A percentile compares a stretch with the other conserved stretches of the same genome.
These are phyloP conservation scores for Portevinia maculata DNA, from an alignment of 2,888 invertebrate genomes.

Conservation along the genomic window DNA sequence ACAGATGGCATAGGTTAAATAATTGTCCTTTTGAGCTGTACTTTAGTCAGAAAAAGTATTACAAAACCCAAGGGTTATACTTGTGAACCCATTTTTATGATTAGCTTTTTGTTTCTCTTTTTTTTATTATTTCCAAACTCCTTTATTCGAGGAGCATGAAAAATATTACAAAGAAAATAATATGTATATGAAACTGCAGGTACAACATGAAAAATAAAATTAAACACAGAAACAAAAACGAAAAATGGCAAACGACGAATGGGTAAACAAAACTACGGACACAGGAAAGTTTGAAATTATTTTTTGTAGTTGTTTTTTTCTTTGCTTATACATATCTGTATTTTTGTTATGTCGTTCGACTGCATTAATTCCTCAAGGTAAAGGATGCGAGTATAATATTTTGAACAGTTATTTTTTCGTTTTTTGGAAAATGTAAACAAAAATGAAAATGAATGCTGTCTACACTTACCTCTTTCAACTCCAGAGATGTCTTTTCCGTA, in stretches of 20 bases:
- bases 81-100: conserved; percentile 5
- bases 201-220: conserved; percentile 15
- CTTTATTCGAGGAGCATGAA: conserved; percentile 70
- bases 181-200: too few species aligned
- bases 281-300: conserved; percentile 61
- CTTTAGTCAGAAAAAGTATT: conserved; percentile 18
- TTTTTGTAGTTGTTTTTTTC: conserved; percentile 47
- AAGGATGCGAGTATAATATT: conserved; percentile 34
- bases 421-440: conserved; percentile 38
- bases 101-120: conserved; percentile 24
- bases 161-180: conserved; percentile 48
- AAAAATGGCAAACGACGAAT: conserved; percentile 25
- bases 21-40: background rate
- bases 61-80: conserved; percentile 32
- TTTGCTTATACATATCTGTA: conserved; percentile 1
- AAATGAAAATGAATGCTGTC: conserved; percentile 35
- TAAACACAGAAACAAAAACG: conserved; percentile 8
- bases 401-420: conserved; percentile 17
- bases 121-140: conserved; percentile 32
- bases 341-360: conserved; percentile 50
- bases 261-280: conserved; percentile 57
- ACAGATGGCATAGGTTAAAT: conserved; percentile 38
- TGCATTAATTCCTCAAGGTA: conserved; percentile 66
- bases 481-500: conserved; percentile 83
- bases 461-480: conserved; percentile 82